Percentiles rank a stretch among this genome's conserved stretches.
Conservation (phyloP, 92 coral and sea anemone species). For the Epizoanthus fatuus region DNA sequence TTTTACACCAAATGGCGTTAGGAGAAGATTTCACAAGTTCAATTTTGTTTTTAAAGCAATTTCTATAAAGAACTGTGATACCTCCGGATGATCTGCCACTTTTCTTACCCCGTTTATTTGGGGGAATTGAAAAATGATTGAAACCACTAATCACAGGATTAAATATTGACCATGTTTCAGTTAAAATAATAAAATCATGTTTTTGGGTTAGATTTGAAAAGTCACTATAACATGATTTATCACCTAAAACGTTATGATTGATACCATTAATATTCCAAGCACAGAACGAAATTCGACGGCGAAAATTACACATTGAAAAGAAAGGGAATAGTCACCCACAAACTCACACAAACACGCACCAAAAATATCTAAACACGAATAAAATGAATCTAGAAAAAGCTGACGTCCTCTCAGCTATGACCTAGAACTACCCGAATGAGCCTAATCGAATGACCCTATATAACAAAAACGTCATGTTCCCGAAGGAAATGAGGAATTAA, state of each 20-base stretch:
- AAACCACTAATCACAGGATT: conserved; percentile 1
- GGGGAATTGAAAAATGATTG: background rate
- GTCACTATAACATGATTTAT: conserved; percentile 2
- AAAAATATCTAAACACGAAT: conserved; percentile 10
- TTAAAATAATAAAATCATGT: background rate
- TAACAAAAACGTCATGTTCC: conserved; percentile 6
- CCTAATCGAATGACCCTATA: background rate
- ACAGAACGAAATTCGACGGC: too few relatives aligned
- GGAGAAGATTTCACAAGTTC: conserved; percentile 12
- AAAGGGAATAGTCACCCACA: background rate
- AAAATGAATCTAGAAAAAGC: conserved; percentile 9
- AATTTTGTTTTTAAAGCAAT: too few relatives aligned
- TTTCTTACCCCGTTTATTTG: too few relatives aligned
- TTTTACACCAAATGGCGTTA: conserved; percentile 18
- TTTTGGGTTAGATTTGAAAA: background rate
- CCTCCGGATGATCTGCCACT: too few relatives aligned
- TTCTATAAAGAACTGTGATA: too few relatives aligned
- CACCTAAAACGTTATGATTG: conserved; percentile 1
- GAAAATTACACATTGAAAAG: too few relatives aligned
- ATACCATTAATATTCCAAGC: background rate
- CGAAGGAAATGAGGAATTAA: background rate
- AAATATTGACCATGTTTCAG: conserved; percentile 2
- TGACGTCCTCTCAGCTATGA: background rate
- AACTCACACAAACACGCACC: conserved; percentile 4
- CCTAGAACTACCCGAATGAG: conserved; percentile 1